Evolutionary conservation across 2,113 vertebrate species (phyloP), one percentile per base, ranked within the genome.

Genomic region (Mus pahari): DNA sequence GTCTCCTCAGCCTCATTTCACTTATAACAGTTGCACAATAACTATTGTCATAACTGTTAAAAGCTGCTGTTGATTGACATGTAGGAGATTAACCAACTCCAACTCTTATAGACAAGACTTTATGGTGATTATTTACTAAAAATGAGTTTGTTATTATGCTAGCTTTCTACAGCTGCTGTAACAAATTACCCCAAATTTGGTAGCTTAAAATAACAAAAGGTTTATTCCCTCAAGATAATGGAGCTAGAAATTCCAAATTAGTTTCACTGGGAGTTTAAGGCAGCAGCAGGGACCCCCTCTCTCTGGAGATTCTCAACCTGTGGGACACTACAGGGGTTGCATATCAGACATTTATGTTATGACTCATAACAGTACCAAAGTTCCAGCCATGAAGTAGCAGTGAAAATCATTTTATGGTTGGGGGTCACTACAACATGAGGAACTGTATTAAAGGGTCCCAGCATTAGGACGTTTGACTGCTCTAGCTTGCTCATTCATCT

Each of bases 1-100:
- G 7, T 50, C 45, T 22, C 60, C 39, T 60, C 24, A 33, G 60
- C 0, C n/a, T 24, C n/a, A 42, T 84, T 84, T 84, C 3, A 28
- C 78, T 95, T 95, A 92, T 94, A 74, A 84, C 33, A 78, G 75
- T 84, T 89, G 31, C 42, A 48, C 24, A 73, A 17, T 66, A 36
- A 62, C 31, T 94, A 81, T 3, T 48, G 42, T 36, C 16, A 58
- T 42, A 68, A 48, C 53, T 83, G 16, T 68, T 62, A 53, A 77
- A 84, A 28, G n/a, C 5, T 73, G 33, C 20, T 68, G 28, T 73
- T 77, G 58, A 60, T 74, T 55, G 64, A 79, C 31, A 62, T 88
- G 60, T 88, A 88, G 62, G 33, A 53, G 64, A 2, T 39, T 87
- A 86, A 73, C 28, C 73, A 45, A 33, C 62, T 78, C 86, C 82